Evolutionary conservation across 2,113 vertebrate genomes (phyloP), one percentile per base, ranked within the genome.

Genomic region (Athene noctua): DNA sequence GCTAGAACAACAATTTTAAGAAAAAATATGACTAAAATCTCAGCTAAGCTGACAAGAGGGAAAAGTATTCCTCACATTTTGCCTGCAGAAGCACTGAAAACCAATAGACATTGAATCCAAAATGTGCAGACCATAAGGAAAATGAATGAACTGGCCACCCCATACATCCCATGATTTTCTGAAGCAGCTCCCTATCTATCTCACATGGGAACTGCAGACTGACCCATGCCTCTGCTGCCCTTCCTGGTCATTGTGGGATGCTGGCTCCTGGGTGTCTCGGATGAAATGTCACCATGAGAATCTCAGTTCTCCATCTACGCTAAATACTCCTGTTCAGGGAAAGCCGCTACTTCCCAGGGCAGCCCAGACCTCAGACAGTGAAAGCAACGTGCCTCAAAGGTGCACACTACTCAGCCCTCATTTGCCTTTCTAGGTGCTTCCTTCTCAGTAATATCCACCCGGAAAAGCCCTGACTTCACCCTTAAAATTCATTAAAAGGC

Each of bases 91-190:
- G 21, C 57, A 25, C 26, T 36, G 61, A 36, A 84, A 85, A 32
- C 34, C 40, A 14, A 30, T 2, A 36, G n/a, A 38, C 16, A 25
- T 8, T 18, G 59, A 55, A 29, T 36, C 6, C 0, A 4, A 87
- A 30, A 46, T 7, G 5, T 9, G 13, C 10, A 81, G 58, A 68
- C 15, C 8, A 0, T 25, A 40, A 61, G 23, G 67, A 42, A 74
- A 86, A 58, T 9, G 13, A 84, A 63, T 4, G 22, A 38, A 32
- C 21, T 7, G 11, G 9, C 30, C 54, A 27, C 40, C 25, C 52
- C n/a, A 6, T 19, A 47, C 3, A 6, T 19, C 14, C 51, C 3
- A 3, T 17, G 38, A 23, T 20, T 73, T 77, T 46, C 46, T 47
- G 66, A 44, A 54, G 51, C 34, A 70, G 22, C 19, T 65, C 40